These are phyloP conservation scores for Moxostoma hubbsi DNA, from an alignment of 2,797 vertebrate species.

Conservation along the genomic window DNA sequence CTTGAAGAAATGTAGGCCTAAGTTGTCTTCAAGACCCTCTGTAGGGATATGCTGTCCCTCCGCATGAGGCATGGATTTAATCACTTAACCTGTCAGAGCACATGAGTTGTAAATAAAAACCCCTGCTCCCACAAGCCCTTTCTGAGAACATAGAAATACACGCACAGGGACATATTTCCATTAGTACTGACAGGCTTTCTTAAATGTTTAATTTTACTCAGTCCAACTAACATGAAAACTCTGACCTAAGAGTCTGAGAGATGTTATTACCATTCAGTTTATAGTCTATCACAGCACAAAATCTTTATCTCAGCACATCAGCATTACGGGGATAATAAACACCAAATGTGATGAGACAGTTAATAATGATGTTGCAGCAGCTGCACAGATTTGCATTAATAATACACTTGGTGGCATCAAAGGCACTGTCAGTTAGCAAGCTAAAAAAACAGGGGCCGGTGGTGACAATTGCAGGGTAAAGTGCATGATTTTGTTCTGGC, in stretches of 20 bases:
- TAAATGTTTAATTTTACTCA: constrained; percentile 46
- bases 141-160: constrained; percentile 23
- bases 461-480: not conserved
- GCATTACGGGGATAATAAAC: constrained; percentile 69
- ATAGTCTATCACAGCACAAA: constrained; percentile 60
- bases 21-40: constrained; percentile 23
- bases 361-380: constrained; percentile 53
- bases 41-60: constrained; percentile 38
- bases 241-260: constrained; percentile 52
- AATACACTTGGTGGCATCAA: constrained; percentile 55
- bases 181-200: constrained; percentile 57
- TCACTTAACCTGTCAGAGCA: constrained; percentile 51
- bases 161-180: constrained; percentile 38
- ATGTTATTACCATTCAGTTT: constrained; percentile 65
- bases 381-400: constrained; percentile 62
- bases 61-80: constrained; percentile 46
- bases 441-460: not conserved
- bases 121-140: constrained; percentile 23
- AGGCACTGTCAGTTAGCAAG: constrained; percentile 17
- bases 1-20: constrained; percentile 21
- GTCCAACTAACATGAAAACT: constrained; percentile 46
- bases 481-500: not conserved
- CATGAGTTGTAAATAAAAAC: constrained; percentile 49
- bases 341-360: constrained; percentile 59
- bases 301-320: constrained; percentile 66